These are phyloP conservation scores for Leptonema lineaticorne DNA, from an alignment of 1,140 invertebrate genomes.

Conservation along the genomic window DNA sequence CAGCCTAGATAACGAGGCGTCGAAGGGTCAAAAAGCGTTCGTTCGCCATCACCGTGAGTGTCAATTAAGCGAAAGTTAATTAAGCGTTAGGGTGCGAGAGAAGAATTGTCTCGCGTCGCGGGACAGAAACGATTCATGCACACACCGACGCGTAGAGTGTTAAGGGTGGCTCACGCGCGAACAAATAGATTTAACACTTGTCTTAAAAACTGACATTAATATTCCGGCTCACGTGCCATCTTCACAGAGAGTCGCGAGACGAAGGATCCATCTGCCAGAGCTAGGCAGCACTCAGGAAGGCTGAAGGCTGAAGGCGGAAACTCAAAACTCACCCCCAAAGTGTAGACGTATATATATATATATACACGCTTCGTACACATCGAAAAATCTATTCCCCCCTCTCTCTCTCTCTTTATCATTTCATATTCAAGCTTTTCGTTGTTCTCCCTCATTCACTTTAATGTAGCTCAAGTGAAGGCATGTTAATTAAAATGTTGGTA, in stretches of 20 bases:
- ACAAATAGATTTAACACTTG: slow-evolving; percentile 32
- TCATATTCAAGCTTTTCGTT: background rate
- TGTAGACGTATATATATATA: too few relatives aligned
- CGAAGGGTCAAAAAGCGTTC: background rate
- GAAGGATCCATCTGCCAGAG: background rate
- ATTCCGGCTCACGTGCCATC: slow-evolving; percentile 28
- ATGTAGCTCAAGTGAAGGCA: slow-evolving; percentile 13
- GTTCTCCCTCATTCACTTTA: background rate
- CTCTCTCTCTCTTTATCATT: background rate
- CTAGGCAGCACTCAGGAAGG: too few relatives aligned
- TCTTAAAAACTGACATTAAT: slow-evolving; percentile 33
- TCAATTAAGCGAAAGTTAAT: slow-evolving; percentile 26
- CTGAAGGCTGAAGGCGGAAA: too few relatives aligned
- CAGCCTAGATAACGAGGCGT: background rate
- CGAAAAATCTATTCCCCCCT: too few relatives aligned
- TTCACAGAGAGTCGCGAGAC: slow-evolving; percentile 2
- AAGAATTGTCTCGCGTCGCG: too few relatives aligned
- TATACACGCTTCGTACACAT: too few relatives aligned
- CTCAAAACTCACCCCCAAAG: too few relatives aligned
- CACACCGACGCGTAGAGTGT: background rate
- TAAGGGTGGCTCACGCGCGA: slow-evolving; percentile 24
- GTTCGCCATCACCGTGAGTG: background rate
- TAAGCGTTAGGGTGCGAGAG: background rate
- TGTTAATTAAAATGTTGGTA: slow-evolving; percentile 29
- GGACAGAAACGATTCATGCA: background rate